A percentile compares a stretch with the other conserved stretches of the same genome.
These are phyloP conservation scores for Drosophila cyrtoloma DNA, from an alignment of 2,888 invertebrate genomes.

Conservation along the genomic window DNA sequence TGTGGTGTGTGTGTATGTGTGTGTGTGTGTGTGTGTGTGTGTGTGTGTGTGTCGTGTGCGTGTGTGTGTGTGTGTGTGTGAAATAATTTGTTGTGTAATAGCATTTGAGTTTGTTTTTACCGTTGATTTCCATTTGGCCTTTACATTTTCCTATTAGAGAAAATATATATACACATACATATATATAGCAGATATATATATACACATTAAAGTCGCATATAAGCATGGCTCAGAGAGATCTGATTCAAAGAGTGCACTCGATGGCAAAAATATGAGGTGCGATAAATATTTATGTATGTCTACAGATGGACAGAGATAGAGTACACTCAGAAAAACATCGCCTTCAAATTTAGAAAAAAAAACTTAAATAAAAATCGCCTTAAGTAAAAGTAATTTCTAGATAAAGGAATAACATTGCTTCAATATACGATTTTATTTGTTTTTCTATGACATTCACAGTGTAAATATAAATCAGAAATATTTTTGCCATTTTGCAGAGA, in stretches of 20 bases:
- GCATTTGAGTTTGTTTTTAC: constrained; percentile 72
- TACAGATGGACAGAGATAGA: background rate
- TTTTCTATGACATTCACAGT: no score
- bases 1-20: constrained; percentile 10
- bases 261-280: constrained; percentile 35
- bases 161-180: constrained; percentile 54
- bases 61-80: constrained; percentile 35
- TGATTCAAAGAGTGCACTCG: constrained; percentile 44
- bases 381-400: background rate
- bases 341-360: background rate
- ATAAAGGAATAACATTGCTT: no score
- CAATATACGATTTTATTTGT: no score
- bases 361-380: background rate
- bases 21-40: background rate
- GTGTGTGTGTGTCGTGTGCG: constrained; percentile 21
- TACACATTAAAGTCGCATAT: constrained; percentile 27
- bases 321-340: background rate
- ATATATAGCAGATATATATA: constrained; percentile 28
- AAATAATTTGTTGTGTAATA: constrained; percentile 25
- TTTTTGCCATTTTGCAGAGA: no score
- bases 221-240: constrained; percentile 14
- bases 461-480: no score
- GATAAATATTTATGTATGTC: constrained; percentile 3
- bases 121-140: constrained; percentile 85
- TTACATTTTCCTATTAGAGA: constrained; percentile 84